These are phyloP conservation scores for Passer domesticus DNA, from an alignment of 2,113 vertebrate species.

Conservation along the genomic window DNA sequence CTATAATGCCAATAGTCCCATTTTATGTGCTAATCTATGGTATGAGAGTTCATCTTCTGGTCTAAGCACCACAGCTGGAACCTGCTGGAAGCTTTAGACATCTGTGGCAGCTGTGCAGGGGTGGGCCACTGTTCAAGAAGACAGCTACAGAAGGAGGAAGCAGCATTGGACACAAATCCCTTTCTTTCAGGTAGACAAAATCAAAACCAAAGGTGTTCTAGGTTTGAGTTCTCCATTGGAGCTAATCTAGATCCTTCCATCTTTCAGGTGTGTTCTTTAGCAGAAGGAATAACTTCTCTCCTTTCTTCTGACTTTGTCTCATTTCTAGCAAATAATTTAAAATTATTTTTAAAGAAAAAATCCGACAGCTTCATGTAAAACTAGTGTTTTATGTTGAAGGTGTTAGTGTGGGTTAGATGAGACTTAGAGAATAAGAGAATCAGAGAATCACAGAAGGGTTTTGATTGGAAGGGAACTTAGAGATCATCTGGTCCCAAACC, in stretches of 20 bases:
- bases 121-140: background rate
- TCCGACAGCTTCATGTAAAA: background rate
- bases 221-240: background rate
- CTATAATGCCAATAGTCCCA: background rate
- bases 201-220: background rate
- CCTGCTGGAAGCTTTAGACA: background rate
- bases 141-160: background rate
- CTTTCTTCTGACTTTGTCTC: background rate
- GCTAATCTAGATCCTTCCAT: background rate
- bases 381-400: background rate
- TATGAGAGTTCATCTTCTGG: background rate
- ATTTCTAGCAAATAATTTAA: background rate
- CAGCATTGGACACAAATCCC: background rate
- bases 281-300: background rate
- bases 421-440: background rate
- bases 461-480: background rate
- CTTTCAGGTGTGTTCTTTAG: background rate
- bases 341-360: background rate
- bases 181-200: background rate
- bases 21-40: background rate
- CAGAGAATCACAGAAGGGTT: background rate
- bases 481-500: fast-evolving
- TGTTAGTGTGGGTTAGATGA: background rate
- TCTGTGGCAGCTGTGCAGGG: background rate
- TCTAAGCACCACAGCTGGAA: background rate